phyloP scores from a whole-genome alignment of 2,888 invertebrate species.

The Phragmatobia fuliginosa region DNA sequence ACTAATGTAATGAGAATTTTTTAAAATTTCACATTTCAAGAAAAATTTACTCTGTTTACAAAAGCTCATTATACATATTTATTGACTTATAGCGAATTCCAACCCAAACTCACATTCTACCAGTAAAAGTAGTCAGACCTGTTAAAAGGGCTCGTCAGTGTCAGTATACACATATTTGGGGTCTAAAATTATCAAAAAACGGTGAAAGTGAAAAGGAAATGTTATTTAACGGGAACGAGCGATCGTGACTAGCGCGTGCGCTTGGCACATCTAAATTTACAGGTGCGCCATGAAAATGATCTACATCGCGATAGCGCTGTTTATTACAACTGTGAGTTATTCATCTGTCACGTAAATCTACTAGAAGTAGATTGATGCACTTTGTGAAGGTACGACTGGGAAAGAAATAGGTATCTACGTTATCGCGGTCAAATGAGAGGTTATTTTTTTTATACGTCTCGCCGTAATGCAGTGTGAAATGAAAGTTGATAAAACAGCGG shows the following conservation, averaged over 20 bases:
- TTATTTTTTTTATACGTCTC: slow-evolving; percentile 48
- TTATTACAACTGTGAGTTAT: slow-evolving; percentile 60
- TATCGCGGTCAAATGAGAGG: slow-evolving; percentile 55
- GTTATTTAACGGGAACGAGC: slow-evolving; percentile 51
- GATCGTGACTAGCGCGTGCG: slow-evolving; percentile 66
- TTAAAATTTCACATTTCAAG: slow-evolving; percentile 25
- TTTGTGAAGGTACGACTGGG: slow-evolving; percentile 22
- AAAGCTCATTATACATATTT: slow-evolving; percentile 21
- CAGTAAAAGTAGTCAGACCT: slow-evolving; percentile 37
- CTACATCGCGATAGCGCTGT: slow-evolving; percentile 58
- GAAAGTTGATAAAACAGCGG: slow-evolving; percentile 47
- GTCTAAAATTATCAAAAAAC: slow-evolving; percentile 34
- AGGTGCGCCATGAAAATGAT: slow-evolving; percentile 67
- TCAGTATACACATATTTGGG: slow-evolving; percentile 31
- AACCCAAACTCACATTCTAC: slow-evolving; percentile 39
- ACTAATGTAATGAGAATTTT: slow-evolving; percentile 12
- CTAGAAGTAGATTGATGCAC: slow-evolving; percentile 61
- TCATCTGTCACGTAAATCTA: slow-evolving; percentile 63
- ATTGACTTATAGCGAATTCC: slow-evolving; percentile 29
- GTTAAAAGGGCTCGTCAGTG: slow-evolving; percentile 35
- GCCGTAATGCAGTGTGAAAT: slow-evolving; percentile 60
- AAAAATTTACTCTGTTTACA: slow-evolving; percentile 28
- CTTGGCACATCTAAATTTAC: slow-evolving; percentile 64
- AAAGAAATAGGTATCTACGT: slow-evolving; percentile 6
- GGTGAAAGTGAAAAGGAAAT: slow-evolving; percentile 57